phyloP scores from a whole-genome alignment of 2,888 invertebrate genomes.

The Rhyacophila evoluta region DNA sequence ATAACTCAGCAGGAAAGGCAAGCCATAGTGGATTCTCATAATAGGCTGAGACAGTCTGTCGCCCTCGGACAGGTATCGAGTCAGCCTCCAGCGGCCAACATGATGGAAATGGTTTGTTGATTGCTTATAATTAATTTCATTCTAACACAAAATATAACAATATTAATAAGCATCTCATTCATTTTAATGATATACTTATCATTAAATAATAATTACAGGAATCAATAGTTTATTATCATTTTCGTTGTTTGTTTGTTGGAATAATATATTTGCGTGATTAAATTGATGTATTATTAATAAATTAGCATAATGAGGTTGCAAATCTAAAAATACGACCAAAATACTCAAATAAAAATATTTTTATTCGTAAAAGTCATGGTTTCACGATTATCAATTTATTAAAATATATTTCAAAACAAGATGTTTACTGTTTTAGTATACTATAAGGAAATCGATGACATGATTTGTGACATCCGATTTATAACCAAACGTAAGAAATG shows the following conservation, averaged over 20 bases:
- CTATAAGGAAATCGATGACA: too few species aligned
- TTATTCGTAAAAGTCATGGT: too few species aligned
- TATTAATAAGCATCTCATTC: too few species aligned
- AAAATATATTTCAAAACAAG: too few species aligned
- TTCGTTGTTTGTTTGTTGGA: not conserved
- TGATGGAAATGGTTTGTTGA: constrained; percentile 83
- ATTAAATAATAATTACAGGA: too few species aligned
- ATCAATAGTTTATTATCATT: too few species aligned
- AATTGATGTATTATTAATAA: not conserved
- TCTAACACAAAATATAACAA: not conserved
- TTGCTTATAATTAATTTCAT: not conserved
- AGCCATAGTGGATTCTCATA: constrained; percentile 84
- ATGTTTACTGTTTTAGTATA: too few species aligned
- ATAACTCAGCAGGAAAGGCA: constrained; percentile 79
- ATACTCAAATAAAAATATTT: too few species aligned
- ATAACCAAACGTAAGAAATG: too few species aligned
- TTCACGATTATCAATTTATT: too few species aligned
- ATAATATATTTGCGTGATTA: not conserved
- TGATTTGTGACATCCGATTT: too few species aligned
- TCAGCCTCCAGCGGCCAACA: constrained; percentile 85
- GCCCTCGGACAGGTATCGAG: constrained; percentile 81
- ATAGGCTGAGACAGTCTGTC: constrained; percentile 81
- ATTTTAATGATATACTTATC: too few species aligned
- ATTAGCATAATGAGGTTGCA: not conserved
- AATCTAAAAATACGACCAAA: not conserved